Conservation (phyloP, 2,888 invertebrate genomes). For the Slavum lentiscoides region DNA sequence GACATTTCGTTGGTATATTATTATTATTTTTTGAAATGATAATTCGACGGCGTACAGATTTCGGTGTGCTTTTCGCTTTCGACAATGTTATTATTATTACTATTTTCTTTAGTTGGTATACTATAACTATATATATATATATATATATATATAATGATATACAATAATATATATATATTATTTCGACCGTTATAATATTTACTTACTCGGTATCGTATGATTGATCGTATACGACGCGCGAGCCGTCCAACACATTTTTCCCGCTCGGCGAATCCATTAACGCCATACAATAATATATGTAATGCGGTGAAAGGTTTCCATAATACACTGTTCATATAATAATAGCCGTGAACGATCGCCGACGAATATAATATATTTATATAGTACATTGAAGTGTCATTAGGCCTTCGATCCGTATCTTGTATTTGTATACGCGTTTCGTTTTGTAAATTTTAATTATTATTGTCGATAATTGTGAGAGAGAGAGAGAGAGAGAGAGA, state of each 20-base stretch:
- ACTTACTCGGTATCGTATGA: neutral
- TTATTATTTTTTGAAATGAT: too few species aligned
- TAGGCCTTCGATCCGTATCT: conserved; percentile 42
- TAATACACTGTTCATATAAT: neutral
- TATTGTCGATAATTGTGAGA: neutral
- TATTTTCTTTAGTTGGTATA: too few species aligned
- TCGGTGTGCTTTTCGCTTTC: too few species aligned
- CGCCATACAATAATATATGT: neutral
- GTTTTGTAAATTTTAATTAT: conserved; percentile 15
- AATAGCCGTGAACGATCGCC: conserved; percentile 29
- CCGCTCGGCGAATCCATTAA: conserved; percentile 27
- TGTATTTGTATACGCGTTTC: neutral
- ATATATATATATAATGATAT: too few species aligned
- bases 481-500: neutral
- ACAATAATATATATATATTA: too few species aligned
- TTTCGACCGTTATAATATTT: neutral
- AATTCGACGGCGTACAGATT: too few species aligned
- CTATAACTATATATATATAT: too few species aligned
- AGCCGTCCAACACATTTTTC: neutral
- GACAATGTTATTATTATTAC: too few species aligned
- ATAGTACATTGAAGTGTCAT: conserved; percentile 28
- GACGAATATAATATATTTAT: neutral
- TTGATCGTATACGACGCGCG: neutral
- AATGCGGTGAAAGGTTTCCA: conserved; percentile 33
- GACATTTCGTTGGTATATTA: too few species aligned